phyloP scores from a whole-genome alignment of 2,797 vertebrate genomes.

The Anguilla megastoma region DNA sequence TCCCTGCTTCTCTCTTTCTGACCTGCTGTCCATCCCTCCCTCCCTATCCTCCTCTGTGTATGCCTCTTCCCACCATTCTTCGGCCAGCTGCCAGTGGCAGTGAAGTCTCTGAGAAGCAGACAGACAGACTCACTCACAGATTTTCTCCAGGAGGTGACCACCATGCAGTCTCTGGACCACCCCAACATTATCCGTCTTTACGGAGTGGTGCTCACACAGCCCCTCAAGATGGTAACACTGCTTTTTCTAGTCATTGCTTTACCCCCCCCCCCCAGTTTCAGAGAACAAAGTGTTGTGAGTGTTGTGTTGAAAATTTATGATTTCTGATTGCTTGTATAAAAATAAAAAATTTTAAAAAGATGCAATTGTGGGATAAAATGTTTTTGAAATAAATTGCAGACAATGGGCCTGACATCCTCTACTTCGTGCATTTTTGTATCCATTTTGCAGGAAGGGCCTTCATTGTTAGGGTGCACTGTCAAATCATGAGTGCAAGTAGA shows the following conservation, averaged over 20 bases:
- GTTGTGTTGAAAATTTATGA: too few relatives aligned
- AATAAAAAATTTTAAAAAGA: too few relatives aligned
- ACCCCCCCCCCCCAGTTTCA: neutral
- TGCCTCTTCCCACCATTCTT: neutral
- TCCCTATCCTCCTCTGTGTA: neutral
- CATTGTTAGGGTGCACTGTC: neutral
- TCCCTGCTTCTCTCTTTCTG: neutral
- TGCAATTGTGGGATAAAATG: neutral
- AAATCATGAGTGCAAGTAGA: neutral
- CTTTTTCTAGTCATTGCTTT: neutral
- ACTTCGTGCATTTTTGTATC: neutral
- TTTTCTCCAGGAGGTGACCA: conserved; percentile 85
- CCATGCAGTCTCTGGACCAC: conserved; percentile 86
- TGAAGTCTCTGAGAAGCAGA: conserved; percentile 73
- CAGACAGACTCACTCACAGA: conserved; percentile 74
- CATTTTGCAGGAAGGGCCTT: neutral
- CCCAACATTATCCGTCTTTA: conserved; percentile 83
- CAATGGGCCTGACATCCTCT: neutral
- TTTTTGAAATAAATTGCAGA: neutral
- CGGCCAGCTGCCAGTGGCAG: conserved; percentile 74
- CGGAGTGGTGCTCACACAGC: conserved; percentile 84
- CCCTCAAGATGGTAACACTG: conserved; percentile 83
- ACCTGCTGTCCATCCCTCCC: conserved; percentile 18
- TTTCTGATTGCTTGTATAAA: too few relatives aligned
- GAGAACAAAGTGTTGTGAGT: neutral